These are phyloP conservation scores for Drosophila ananassae DNA, from an alignment of 1,140 invertebrate genomes.

Conservation along the genomic window DNA sequence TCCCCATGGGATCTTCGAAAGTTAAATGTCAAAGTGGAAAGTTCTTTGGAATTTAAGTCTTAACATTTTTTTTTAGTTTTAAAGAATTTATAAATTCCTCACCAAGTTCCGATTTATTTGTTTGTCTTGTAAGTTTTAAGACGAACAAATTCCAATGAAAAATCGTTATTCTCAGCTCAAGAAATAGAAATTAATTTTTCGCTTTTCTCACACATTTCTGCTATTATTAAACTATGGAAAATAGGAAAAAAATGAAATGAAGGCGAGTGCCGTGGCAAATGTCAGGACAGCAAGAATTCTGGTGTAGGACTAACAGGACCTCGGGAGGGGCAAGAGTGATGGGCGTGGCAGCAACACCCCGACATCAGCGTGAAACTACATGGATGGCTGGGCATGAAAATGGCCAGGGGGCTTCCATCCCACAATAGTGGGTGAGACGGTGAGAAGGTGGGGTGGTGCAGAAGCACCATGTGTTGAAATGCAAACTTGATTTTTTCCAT, in stretches of 20 bases:
- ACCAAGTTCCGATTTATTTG: no score
- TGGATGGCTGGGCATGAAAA: slow-evolving; percentile 78
- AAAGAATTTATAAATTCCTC: no score
- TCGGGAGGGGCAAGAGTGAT: slow-evolving; percentile 13
- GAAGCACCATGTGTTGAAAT: slow-evolving; percentile 74
- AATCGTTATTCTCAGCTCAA: slow-evolving; percentile 17
- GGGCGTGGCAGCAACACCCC: slow-evolving; percentile 71
- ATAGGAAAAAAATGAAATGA: slow-evolving; percentile 1
- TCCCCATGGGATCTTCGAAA: no score
- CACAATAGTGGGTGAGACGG: not conserved
- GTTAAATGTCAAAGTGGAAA: no score
- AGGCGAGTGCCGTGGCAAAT: slow-evolving; percentile 56
- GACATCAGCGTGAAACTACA: slow-evolving; percentile 77
- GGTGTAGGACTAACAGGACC: slow-evolving; percentile 27
- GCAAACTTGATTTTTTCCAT: slow-evolving; percentile 67
- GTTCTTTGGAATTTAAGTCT: no score
- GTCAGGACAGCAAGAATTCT: slow-evolving; percentile 60
- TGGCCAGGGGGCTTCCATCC: slow-evolving; percentile 27
- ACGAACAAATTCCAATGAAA: not conserved
- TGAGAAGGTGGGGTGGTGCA: not conserved
- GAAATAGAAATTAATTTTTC: slow-evolving; percentile 17
- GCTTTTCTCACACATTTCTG: slow-evolving; percentile 17
- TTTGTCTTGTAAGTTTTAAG: no score
- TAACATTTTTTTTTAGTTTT: no score
- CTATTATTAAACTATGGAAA: slow-evolving; percentile 24